Base-by-base conservation (phyloP, 2,113 vertebrate species). In the Scolopax mira region DNA sequence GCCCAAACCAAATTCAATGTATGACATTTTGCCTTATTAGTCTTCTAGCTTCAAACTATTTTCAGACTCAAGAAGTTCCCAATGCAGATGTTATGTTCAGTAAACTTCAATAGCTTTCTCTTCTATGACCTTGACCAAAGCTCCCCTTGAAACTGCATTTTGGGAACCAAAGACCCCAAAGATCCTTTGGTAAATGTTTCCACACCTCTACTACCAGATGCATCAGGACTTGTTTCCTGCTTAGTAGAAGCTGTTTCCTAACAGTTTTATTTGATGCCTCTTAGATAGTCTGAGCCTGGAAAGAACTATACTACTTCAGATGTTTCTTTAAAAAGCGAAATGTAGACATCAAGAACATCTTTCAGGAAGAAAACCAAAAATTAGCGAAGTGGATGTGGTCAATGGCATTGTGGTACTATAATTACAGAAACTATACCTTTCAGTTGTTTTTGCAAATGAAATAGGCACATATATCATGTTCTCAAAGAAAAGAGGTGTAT, bases 321-420 rank as follows among this genome's bases (percentile, higher is more conserved):
- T 16, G 1, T 65, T 88, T 58, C 41, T 83, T 79, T n/a, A 22
- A 82, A 91, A 71, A 18, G 31, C 55, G 28, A 89, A 73, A 70
- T 2, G 5, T 24, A 19, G 21, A 48, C 27, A 44, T 0, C 0
- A 73, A 85, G 41, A 52, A 4, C 46, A 57, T 25, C 21, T 79
- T 80, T 51, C 42, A 81, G 42, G 41, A 5, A 62, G 24, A 64
- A 79, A 86, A 84, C 37, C n/a, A 0, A 74, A 84, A 84, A 84
- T 61, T 51, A 41, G 67, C 3, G 6, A 80, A 54, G 13, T 33
- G 8, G 7, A 7, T 30, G 18, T 23, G 8, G n/a, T 73, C 55
- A 85, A 66, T 28, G 15, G 4, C 30, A 82, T 72, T 69, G 85
- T 69, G 55, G 64, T 49, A 64, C 16, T 27, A 14, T 21, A 66